These are phyloP conservation scores for Endotricha flammealis DNA, from an alignment of 2,888 invertebrate species.

Conservation along the genomic window DNA sequence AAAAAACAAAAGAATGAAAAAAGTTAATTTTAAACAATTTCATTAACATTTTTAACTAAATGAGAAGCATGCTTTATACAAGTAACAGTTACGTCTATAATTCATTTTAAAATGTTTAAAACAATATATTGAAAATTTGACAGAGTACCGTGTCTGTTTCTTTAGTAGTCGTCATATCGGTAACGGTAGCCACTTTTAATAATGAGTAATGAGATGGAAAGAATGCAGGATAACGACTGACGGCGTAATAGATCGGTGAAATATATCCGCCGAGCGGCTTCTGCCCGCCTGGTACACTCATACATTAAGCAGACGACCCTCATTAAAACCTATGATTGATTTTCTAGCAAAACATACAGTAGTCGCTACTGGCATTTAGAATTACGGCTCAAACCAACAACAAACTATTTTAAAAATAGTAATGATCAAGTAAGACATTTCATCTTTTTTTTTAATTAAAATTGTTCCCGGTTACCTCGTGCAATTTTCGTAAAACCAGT, in stretches of 20 bases:
- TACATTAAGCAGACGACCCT: conserved; percentile 44
- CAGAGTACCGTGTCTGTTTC: conserved; percentile 26
- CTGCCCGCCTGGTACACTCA: conserved; percentile 29
- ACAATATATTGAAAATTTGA: no score
- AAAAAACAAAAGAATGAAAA: no score
- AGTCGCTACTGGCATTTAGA: conserved; percentile 50
- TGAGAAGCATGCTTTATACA: no score
- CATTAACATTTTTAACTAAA: no score
- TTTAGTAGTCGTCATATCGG: conserved; percentile 27
- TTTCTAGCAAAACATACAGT: conserved; percentile 54
- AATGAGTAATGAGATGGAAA: conserved; percentile 64
- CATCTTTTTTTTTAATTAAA: no score
- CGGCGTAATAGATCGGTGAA: conserved; percentile 39
- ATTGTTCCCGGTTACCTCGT: no score
- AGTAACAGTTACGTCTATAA: no score
- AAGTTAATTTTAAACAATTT: no score
- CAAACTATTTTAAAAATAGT: no score
- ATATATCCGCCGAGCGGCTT: conserved; percentile 27
- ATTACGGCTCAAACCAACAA: conserved; percentile 25
- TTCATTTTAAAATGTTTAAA: no score
- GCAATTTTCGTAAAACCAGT: conserved; percentile 14
- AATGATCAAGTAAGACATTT: no score
- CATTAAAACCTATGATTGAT: conserved; percentile 61
- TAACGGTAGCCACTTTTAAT: conserved; percentile 68
- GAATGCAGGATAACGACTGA: conserved; percentile 52